phyloP scores from a whole-genome alignment of 2,113 vertebrate genomes.

The Gallinago jamesoni region DNA sequence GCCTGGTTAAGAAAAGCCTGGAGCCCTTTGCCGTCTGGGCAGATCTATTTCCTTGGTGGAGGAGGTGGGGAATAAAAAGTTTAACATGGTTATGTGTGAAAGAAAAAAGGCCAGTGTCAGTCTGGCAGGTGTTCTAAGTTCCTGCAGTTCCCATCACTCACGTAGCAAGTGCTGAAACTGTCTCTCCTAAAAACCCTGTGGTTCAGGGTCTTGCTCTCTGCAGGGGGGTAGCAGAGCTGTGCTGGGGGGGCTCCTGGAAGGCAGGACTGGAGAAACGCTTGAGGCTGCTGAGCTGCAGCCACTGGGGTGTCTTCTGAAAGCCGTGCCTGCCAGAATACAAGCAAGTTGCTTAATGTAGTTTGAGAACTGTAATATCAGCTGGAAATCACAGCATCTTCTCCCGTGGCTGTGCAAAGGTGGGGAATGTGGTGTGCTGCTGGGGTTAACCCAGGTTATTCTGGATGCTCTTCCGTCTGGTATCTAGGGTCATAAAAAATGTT shows the following conservation, averaged over 20 bases:
- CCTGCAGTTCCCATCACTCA: background rate
- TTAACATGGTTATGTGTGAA: background rate
- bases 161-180: background rate
- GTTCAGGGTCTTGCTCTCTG: background rate
- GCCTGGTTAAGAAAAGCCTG: background rate
- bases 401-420: background rate
- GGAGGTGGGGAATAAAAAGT: accelerated
- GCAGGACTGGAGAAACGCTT: background rate
- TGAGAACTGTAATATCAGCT: background rate
- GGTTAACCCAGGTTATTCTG: background rate
- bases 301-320: background rate
- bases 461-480: background rate
- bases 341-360: background rate
- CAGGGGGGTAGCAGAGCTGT: background rate
- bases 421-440: accelerated
- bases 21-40: background rate
- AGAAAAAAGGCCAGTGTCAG: background rate
- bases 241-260: background rate
- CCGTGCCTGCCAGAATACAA: accelerated
- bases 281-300: background rate
- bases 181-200: accelerated
- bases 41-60: background rate
- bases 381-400: background rate
- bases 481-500: background rate
- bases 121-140: background rate